A percentile compares a stretch with the other conserved stretches of the same genome.
phyloP scores from a whole-genome alignment of 2,888 invertebrate genomes.

The Caenorhabditis sp. region DNA sequence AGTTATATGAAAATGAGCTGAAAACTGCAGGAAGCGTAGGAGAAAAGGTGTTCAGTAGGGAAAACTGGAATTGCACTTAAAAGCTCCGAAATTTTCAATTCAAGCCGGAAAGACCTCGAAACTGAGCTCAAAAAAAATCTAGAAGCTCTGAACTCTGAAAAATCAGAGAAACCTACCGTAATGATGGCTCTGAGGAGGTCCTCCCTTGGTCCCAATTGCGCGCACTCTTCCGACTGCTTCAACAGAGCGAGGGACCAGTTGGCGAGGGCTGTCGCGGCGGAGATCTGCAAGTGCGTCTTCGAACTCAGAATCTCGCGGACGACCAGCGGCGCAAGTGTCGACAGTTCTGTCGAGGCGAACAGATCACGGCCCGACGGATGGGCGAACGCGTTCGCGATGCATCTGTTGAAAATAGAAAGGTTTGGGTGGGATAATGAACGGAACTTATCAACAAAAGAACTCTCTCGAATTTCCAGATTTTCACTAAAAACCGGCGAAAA shows the following conservation, averaged over 20 bases:
- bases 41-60: too few species aligned
- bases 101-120: too few species aligned
- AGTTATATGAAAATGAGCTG: not conserved
- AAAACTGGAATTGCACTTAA: too few species aligned
- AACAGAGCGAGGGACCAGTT: slow-evolving; percentile 72
- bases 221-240: slow-evolving; percentile 60
- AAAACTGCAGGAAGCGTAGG: too few species aligned
- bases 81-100: too few species aligned
- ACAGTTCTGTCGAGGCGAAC: slow-evolving; percentile 55
- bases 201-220: slow-evolving; percentile 75
- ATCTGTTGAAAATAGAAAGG: slow-evolving; percentile 79
- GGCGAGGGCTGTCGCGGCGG: slow-evolving; percentile 69
- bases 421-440: too few species aligned
- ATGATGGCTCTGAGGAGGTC: slow-evolving; percentile 72
- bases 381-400: slow-evolving; percentile 87
- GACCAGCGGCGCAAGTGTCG: slow-evolving; percentile 51
- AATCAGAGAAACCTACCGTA: slow-evolving; percentile 27
- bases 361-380: slow-evolving; percentile 80
- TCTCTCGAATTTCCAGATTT: too few species aligned
- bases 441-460: too few species aligned
- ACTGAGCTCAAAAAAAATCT: too few species aligned
- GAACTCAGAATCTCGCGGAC: slow-evolving; percentile 46
- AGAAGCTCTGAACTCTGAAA: too few species aligned
- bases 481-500: too few species aligned
- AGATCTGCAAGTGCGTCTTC: slow-evolving; percentile 63